Base-by-base conservation (phyloP, 2,797 vertebrate species). In the Varecia variegata region DNA sequence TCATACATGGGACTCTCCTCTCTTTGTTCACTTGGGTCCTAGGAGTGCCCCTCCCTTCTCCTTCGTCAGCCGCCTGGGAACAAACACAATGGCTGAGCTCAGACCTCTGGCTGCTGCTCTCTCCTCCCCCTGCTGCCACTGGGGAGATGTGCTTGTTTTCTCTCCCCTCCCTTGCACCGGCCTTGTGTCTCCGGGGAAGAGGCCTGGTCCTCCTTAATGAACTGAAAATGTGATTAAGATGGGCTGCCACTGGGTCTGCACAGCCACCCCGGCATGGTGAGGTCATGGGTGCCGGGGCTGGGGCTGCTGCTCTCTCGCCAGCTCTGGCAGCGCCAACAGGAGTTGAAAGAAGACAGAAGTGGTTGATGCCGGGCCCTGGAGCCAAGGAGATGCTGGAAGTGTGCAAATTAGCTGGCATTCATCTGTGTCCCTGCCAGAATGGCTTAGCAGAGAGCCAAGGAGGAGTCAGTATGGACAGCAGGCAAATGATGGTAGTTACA, bases 1-100 rank as follows among this genome's bases (percentile, higher is more conserved):
- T 98, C 93, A 95, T 93, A 35, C 85, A 43, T 30, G 38, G 81
- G 85, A 84, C 81, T 18, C 23, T 82, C 86, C 97, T 98, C 98
- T 98, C 97, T 98, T 98, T 98, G 97, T 97, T 97, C 93, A 82
- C 86, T 93, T 96, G 85, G 81, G 95, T 77, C 95, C 97, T 86
- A 96, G 97, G 97, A 98, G 98, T 98, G 98, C 89, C 95, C 94
- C 71, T 90, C 94, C 94, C 62, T 81, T 82, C 20, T 2, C 93
- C 93, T 98, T 84, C 40, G 77, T 98, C 97, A 98, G 97, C 97
- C 98, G 90, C 88, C 95, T 50, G 90, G 79, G 93, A 77, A 58
- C 6, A 93, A 79, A 93, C 96, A 98, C 97, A 98, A 84, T 92
- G 95, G 92, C 89, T 89, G 35, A 95, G 68, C 45, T 97, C 73